Base-by-base conservation (phyloP, 2,888 invertebrate species). In the Heteropelma amictum region DNA sequence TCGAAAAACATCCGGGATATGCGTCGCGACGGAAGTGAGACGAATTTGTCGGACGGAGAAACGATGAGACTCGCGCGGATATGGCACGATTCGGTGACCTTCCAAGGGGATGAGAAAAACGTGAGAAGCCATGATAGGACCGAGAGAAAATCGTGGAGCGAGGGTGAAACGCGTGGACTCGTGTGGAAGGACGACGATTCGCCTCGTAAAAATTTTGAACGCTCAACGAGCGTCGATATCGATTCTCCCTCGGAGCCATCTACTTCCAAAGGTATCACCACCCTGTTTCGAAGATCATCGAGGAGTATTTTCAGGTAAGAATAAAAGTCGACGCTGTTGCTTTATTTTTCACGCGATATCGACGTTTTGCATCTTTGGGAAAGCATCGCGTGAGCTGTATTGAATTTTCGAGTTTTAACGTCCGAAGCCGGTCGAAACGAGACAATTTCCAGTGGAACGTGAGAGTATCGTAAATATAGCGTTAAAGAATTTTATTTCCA, bases 71-170 rank as follows among this genome's bases (percentile, higher is more conserved):
- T n/a, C n/a, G n/a, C n/a, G n/a, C n/a, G n/a, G n/a, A n/a, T n/a
- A n/a, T 51, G 47, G 64, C 21, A 42, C 45, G 54, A 74, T 17
- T 19, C 45, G 7, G 30, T 12, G 23, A 49, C 23, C 33, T 35
- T 26, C 19, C 28, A 6, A n/a, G n/a, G 56, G 10, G 8, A 42
- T 19, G 30, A 51, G 10, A 23, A 4, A 17, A 38, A 35, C n/a
- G 33, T 49, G 19, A 51, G 21, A 8, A 42, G 10, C 10, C 54
- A 38, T 35, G 19, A 64, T 40, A 76, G 77, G 71, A 28, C 49
- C 2, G 75, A 78, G 35, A 73, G 77, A 30, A 81, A 80, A 49
- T 81, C 80, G 0, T 80, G 80, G 78, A 80, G 75, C 65, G 79
- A 79, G 51, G 76, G 76, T 38, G 69, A 21, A 12, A 42, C n/a